Percentiles rank a stretch among this genome's conserved stretches.
Conservation (phyloP, 2,113 vertebrate species). For the Tragelaphus strepsiceros region DNA sequence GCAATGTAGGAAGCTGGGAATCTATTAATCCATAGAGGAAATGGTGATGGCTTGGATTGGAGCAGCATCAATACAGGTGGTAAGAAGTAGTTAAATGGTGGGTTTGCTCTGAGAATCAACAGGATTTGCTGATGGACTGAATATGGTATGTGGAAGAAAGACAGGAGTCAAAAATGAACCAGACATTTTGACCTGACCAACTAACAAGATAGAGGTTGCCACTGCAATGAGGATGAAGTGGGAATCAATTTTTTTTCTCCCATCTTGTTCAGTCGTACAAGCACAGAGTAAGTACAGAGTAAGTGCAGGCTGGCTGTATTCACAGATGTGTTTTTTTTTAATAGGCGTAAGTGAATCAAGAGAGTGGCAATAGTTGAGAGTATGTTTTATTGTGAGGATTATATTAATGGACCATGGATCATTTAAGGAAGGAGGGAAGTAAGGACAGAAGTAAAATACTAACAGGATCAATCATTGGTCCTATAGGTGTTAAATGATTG, state of each 20-base stretch:
- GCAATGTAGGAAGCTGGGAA: background rate
- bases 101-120: background rate
- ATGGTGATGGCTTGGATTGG: background rate
- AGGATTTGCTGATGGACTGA: background rate
- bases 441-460: background rate
- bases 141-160: background rate
- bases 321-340: background rate
- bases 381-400: background rate
- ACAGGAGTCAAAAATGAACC: background rate
- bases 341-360: background rate
- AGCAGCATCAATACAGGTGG: background rate
- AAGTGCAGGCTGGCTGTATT: background rate
- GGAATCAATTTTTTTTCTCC: background rate
- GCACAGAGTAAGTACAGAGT: background rate
- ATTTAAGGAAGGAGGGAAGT: background rate
- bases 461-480: background rate
- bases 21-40: background rate
- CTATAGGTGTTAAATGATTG: background rate
- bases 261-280: background rate
- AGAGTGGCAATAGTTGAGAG: background rate
- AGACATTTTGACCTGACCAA: background rate
- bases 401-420: background rate
- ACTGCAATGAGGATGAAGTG: background rate
- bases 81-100: background rate
- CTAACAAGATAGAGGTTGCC: background rate